phyloP scores from a whole-genome alignment of 2,113 vertebrate species.

The Ceuthmochares aereus region DNA sequence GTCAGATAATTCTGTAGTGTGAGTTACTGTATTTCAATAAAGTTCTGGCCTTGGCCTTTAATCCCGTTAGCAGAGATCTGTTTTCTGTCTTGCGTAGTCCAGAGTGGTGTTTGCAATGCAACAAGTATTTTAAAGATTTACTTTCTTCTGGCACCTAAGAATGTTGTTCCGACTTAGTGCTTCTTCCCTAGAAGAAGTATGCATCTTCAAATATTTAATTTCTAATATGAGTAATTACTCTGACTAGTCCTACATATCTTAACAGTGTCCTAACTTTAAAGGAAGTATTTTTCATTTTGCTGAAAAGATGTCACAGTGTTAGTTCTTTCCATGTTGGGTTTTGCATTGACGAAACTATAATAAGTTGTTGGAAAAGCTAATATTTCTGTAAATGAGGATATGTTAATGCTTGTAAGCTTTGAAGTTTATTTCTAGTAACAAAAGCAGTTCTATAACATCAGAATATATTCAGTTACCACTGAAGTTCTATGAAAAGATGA shows the following conservation, averaged over 20 bases:
- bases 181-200: background rate
- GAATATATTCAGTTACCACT: background rate
- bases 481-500: background rate
- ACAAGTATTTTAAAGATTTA: slow-evolving; percentile 5
- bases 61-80: background rate
- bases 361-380: background rate
- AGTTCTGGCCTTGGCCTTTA: slow-evolving; percentile 55
- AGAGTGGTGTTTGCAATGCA: background rate
- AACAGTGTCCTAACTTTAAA: background rate
- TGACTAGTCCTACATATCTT: background rate
- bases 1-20: slow-evolving; percentile 25
- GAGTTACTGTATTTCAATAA: slow-evolving; percentile 54
- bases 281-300: background rate
- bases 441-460: background rate
- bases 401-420: background rate
- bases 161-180: background rate
- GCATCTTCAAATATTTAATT: background rate
- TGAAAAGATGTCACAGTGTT: background rate
- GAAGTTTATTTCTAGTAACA: slow-evolving; percentile 6
- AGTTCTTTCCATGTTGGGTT: background rate
- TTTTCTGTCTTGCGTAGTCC: background rate
- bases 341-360: background rate
- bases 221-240: background rate
- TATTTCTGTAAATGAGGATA: background rate
- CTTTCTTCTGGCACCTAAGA: background rate